Percentiles rank a stretch among this genome's conserved stretches.
Conservation (phyloP, 2,888 invertebrate genomes). For the Trichacis sp. region DNA sequence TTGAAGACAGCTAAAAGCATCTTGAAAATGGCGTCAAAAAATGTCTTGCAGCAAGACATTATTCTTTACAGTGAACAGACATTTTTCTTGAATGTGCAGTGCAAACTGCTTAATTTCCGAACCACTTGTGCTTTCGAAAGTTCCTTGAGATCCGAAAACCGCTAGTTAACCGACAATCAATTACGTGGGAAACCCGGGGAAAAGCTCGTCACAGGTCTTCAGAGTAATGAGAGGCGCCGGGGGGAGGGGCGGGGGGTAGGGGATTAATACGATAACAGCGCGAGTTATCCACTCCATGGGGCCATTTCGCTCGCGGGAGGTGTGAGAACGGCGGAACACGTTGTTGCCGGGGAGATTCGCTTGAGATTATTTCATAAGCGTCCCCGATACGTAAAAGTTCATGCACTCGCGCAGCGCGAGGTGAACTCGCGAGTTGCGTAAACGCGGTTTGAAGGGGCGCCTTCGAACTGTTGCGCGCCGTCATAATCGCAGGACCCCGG, state of each 20-base stretch:
- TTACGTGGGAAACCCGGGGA: background rate
- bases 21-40: too few species aligned
- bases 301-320: conserved; percentile 36
- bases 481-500: conserved; percentile 34
- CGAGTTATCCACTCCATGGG: conserved; percentile 19
- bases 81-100: too few species aligned
- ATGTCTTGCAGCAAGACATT: too few species aligned
- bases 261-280: conserved; percentile 38
- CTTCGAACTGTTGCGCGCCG: conserved; percentile 28
- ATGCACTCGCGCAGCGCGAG: conserved; percentile 51
- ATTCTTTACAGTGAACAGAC: too few species aligned
- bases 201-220: too few species aligned
- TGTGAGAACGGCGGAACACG: conserved; percentile 50
- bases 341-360: conserved; percentile 47
- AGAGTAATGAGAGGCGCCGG: too few species aligned
- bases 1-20: too few species aligned
- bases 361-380: conserved; percentile 63
- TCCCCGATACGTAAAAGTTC: conserved; percentile 64
- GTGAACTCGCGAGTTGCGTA: conserved; percentile 54
- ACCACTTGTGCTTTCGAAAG: too few species aligned
- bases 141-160: background rate
- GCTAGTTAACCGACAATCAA: background rate
- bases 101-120: too few species aligned
- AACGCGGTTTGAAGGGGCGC: conserved; percentile 40
- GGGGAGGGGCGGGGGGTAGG: background rate